Evolutionary conservation across 2,113 vertebrate species (phyloP).

Genomic region (Electrona antarctica): DNA sequence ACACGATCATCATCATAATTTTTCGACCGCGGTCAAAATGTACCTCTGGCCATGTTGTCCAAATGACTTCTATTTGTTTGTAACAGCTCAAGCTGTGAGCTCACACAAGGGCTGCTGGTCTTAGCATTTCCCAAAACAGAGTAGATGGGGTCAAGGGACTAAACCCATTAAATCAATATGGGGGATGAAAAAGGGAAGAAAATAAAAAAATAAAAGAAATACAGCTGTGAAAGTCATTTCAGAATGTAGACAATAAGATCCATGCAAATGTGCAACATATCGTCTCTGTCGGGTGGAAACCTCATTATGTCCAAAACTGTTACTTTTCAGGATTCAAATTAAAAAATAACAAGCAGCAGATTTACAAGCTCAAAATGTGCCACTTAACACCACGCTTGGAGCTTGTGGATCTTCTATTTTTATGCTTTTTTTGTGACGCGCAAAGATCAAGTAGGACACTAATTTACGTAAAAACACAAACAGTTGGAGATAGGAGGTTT

Average conservation of each 20-base stretch:
- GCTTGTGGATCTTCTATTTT: too few species aligned
- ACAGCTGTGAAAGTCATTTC: constrained; percentile 37
- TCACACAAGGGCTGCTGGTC: constrained; percentile 38
- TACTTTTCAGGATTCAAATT: too few species aligned
- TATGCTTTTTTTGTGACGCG: too few species aligned
- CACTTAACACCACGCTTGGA: too few species aligned
- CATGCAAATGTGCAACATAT: constrained; percentile 10
- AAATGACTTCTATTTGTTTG: constrained; percentile 10
- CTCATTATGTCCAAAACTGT: too few species aligned
- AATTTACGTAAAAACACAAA: too few species aligned
- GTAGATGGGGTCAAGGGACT: constrained; percentile 59
- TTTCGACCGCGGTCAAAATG: too few species aligned
- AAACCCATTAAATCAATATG: constrained; percentile 73
- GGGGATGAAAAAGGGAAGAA: constrained; percentile 37
- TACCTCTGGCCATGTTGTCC: neutral
- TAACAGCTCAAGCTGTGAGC: constrained; percentile 19
- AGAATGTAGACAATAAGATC: constrained; percentile 35
- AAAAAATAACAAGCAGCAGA: neutral
- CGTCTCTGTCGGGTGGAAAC: neutral
- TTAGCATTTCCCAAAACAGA: constrained; percentile 50
- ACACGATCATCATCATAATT: too few species aligned
- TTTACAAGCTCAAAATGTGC: constrained; percentile 3
- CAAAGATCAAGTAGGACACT: too few species aligned
- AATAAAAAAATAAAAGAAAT: constrained; percentile 38
- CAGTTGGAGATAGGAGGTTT: too few species aligned